Base-by-base conservation (phyloP, 2,113 vertebrate species). In the Anoura caudifer region DNA sequence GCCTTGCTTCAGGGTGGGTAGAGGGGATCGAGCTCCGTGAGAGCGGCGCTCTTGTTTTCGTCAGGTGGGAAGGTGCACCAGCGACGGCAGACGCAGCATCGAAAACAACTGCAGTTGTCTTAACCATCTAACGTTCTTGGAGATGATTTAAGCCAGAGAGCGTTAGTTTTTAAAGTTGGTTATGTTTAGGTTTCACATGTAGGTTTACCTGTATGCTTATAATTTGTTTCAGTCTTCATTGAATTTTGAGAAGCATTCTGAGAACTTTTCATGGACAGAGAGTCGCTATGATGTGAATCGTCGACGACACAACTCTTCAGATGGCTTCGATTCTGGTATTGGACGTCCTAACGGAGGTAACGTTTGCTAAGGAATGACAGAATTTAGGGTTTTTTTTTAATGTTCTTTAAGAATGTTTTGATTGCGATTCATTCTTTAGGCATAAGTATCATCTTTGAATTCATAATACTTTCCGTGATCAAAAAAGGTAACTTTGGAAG, bases 291-390 rank as follows among this genome's bases (percentile, higher is more conserved):
- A 98, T 98, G 94, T 96, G 92, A 98, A 97, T 97, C 96, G 96
- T 87, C 98, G 98, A 94, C 98, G 98, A 84, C 98, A 98, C 96
- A 99, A 98, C 92, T 99, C 98, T 87, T 99, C 98, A 16, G 98
- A 99, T 96, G 98, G 97, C 2, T 98, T 99, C 97, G 98, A 98
- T 97, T 90, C 98, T 97, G 97, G 96, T 59, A 69, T 85, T 96
- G 98, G 98, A 75, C 79, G 97, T 90, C 47, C 96, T 93, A 98
- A 96, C 84, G 98, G 98, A 98, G 98, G 99, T 99, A 98, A 85
- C 79, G 85, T 84, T 85, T 95, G 13, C 52, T 79, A 50, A 96
- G 75, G 13, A 93, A 22, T 45, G 33, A 22, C 45, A 26, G 63
- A 67, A 3, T 82, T 84, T 73, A 70, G 54, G 79, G 36, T 67